Percentiles rank a stretch among this genome's conserved stretches.
phyloP scores from a whole-genome alignment of 1,140 invertebrate genomes.

The Charaxes varanes region DNA sequence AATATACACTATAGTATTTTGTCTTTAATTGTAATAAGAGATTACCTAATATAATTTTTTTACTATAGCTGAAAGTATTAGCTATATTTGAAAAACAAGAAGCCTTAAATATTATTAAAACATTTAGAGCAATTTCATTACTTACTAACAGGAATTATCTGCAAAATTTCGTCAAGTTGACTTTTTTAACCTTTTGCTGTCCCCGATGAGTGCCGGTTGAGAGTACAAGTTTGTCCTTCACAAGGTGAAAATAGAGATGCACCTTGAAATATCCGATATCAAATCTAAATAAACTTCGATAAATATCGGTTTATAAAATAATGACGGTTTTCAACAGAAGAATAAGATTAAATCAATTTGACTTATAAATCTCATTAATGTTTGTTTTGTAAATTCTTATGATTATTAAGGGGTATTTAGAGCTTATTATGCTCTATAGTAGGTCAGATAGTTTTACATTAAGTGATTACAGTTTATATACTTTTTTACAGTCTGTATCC shows the following conservation, averaged over 20 bases:
- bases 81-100: neutral
- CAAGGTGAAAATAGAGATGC: slow-evolving; percentile 59
- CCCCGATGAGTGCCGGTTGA: slow-evolving; percentile 14
- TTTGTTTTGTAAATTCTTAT: neutral
- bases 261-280: neutral
- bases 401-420: too few relatives aligned
- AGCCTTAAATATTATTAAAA: too few relatives aligned
- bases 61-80: slow-evolving; percentile 1
- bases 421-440: too few relatives aligned
- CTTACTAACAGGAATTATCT: slow-evolving; percentile 2
- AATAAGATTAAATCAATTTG: too few relatives aligned
- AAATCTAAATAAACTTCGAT: neutral
- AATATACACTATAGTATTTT: too few relatives aligned
- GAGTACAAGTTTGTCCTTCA: slow-evolving; percentile 52
- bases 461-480: too few relatives aligned
- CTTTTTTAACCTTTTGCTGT: slow-evolving; percentile 26
- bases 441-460: too few relatives aligned
- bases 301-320: too few relatives aligned
- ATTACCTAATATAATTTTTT: slow-evolving; percentile 1
- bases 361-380: too few relatives aligned
- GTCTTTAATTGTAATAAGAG: neutral
- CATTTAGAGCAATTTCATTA: neutral
- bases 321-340: too few relatives aligned
- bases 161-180: slow-evolving; percentile 12
- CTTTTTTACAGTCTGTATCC: too few relatives aligned